Evolutionary conservation across 2,888 invertebrate species (phyloP), one percentile per base, ranked within the genome.

Genomic region (Meteorus colon): DNA sequence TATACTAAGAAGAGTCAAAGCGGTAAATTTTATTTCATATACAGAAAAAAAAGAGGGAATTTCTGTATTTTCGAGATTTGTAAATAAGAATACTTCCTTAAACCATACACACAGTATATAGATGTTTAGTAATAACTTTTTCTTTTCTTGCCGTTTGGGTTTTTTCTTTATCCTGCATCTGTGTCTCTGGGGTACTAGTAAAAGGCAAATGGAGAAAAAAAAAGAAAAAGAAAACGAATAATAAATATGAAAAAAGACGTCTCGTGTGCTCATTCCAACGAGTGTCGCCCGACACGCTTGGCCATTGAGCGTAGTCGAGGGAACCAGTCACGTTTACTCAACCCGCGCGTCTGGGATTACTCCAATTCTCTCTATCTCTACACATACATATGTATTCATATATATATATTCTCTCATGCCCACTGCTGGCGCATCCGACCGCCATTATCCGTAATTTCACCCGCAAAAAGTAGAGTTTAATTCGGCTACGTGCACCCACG

Each of bases 401-500:
- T n/a, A 48, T 48, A 48, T 48, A 2, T 48, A 48, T 48, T 41
- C 41, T 12, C 29, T 70, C 19, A 19, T 70, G 24, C 19, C 27
- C 29, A 62, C 41, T 41, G 41, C 10, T 37, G 37, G 41, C 41
- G 62, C 62, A 37, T 45, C 55, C 45, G 16, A 62, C 24, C 29
- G 62, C 62, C 71, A 62, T 71, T 71, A 45, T 62, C 45, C 62
- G 62, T 71, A 62, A 71, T 71, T 62, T 71, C 29, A 62, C 16
- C 27, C 60, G 45, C 62, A 45, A 71, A 62, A 60, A 71, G 62
- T 71, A 37, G 27, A 45, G 29, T 29, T 62, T 71, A 71, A 71
- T 71, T 71, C 60, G 37, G n/a, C n/a, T 62, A 60, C 71, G 41
- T 27, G 29, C 60, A 37, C 31, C 45, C 60, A 37, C 41, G n/a